Conservation (phyloP, 2,113 vertebrate species). For the Cnemophilus loriae region DNA sequence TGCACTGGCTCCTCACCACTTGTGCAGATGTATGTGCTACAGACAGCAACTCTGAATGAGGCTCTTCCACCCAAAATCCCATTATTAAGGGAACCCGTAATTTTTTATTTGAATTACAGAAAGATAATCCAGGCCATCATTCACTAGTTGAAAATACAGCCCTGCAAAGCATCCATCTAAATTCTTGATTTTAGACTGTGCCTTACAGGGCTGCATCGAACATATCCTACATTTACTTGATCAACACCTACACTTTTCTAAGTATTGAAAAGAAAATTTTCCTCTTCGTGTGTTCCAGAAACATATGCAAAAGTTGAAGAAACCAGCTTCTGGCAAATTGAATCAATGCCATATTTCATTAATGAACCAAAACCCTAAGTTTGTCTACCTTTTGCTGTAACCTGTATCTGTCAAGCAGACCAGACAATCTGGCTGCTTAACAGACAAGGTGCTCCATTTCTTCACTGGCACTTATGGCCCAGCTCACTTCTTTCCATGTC, state of each 20-base stretch:
- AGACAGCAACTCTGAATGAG: constrained; percentile 5
- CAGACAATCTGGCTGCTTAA: not conserved
- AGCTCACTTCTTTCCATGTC: not conserved
- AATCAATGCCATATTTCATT: not conserved
- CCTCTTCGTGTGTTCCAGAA: not conserved
- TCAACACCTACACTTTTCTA: not conserved
- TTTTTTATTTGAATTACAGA: constrained; percentile 16
- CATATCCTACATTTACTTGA: not conserved
- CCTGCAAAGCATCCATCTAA: not conserved
- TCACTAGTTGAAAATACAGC: not conserved
- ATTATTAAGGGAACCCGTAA: not conserved
- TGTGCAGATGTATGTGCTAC: constrained; percentile 6
- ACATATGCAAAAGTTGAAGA: not conserved
- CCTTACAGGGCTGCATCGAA: not conserved
- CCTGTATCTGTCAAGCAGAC: not conserved
- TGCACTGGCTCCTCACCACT: constrained; percentile 23
- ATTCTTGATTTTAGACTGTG: not conserved
- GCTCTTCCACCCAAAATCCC: constrained; percentile 42
- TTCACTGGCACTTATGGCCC: not conserved
- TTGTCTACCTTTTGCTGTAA: not conserved
- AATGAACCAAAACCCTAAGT: not conserved
- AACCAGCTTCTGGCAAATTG: not conserved
- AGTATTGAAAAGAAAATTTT: not conserved
- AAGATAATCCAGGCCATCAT: not conserved
- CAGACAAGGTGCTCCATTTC: not conserved